These are phyloP conservation scores for Trilocha varians DNA, from an alignment of 2,888 invertebrate species.

Conservation along the genomic window DNA sequence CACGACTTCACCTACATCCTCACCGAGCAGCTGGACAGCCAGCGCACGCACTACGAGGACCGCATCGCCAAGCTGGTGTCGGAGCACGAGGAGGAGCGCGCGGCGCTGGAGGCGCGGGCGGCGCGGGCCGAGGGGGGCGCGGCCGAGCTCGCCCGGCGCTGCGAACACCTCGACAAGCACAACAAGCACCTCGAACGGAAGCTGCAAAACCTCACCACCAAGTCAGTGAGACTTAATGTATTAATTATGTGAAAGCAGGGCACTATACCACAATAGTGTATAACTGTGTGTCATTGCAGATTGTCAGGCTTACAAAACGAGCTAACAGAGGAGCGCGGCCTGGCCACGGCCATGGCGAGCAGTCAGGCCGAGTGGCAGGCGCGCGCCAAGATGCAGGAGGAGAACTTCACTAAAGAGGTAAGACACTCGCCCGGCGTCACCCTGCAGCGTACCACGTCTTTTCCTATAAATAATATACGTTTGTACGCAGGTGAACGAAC, in stretches of 20 bases:
- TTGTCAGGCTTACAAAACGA: slow-evolving; percentile 79
- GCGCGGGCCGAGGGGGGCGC: slow-evolving; percentile 64
- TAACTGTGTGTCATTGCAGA: slow-evolving; percentile 36
- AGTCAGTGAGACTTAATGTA: too few relatives aligned
- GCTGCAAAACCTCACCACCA: slow-evolving; percentile 74
- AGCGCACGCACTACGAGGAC: slow-evolving; percentile 93
- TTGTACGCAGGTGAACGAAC: slow-evolving; percentile 79
- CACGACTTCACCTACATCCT: slow-evolving; percentile 97
- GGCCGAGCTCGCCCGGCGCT: slow-evolving; percentile 50
- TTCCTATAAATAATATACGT: neutral
- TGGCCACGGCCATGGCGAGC: slow-evolving; percentile 73
- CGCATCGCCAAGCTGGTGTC: slow-evolving; percentile 63
- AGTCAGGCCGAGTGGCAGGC: slow-evolving; percentile 54
- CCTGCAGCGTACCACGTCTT: neutral
- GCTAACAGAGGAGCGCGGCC: slow-evolving; percentile 87
- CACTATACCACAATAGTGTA: too few relatives aligned
- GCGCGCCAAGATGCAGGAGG: slow-evolving; percentile 31
- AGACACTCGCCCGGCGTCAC: neutral
- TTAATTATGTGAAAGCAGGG: too few relatives aligned
- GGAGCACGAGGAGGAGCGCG: slow-evolving; percentile 61
- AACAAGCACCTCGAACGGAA: slow-evolving; percentile 82
- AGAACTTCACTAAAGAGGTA: slow-evolving; percentile 38
- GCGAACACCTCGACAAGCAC: slow-evolving; percentile 74
- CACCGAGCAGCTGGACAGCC: slow-evolving; percentile 95
- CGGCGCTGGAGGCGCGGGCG: slow-evolving; percentile 67